Conservation (phyloP, 2,888 invertebrate genomes). For the Branchellion lobata region DNA sequence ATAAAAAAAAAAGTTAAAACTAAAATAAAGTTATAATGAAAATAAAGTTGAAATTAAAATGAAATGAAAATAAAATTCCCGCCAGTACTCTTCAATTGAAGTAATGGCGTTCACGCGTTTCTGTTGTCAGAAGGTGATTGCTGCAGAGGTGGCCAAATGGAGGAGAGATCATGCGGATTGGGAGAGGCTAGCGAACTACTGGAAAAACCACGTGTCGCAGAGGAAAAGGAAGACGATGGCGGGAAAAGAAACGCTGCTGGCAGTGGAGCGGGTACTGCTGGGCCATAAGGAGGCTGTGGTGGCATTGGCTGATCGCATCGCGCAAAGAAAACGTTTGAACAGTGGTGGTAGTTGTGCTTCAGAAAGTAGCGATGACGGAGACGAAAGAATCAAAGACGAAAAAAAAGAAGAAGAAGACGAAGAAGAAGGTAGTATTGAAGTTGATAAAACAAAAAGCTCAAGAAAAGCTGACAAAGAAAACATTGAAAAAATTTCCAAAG, state of each 20-base stretch:
- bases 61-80: too few relatives aligned
- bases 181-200: constrained; percentile 25
- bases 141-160: neutral
- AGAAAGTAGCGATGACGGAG: too few relatives aligned
- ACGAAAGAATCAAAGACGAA: too few relatives aligned
- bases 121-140: constrained; percentile 15
- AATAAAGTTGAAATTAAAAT: too few relatives aligned
- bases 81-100: neutral
- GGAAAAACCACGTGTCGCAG: constrained; percentile 21
- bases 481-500: neutral
- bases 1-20: too few relatives aligned
- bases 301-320: too few relatives aligned
- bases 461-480: neutral
- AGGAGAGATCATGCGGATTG: constrained; percentile 31
- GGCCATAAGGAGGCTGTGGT: neutral
- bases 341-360: too few relatives aligned
- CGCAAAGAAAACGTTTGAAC: too few relatives aligned
- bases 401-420: too few relatives aligned
- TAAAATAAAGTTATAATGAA: too few relatives aligned
- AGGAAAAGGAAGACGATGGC: constrained; percentile 1
- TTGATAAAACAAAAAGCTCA: neutral
- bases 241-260: neutral
- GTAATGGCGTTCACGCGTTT: neutral
- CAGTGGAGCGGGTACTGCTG: neutral
- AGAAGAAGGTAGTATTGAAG: neutral